A percentile compares a stretch with the other conserved stretches of the same genome.
These are phyloP conservation scores for Sula dactylatra DNA, from an alignment of 2,113 vertebrate species.

Conservation along the genomic window DNA sequence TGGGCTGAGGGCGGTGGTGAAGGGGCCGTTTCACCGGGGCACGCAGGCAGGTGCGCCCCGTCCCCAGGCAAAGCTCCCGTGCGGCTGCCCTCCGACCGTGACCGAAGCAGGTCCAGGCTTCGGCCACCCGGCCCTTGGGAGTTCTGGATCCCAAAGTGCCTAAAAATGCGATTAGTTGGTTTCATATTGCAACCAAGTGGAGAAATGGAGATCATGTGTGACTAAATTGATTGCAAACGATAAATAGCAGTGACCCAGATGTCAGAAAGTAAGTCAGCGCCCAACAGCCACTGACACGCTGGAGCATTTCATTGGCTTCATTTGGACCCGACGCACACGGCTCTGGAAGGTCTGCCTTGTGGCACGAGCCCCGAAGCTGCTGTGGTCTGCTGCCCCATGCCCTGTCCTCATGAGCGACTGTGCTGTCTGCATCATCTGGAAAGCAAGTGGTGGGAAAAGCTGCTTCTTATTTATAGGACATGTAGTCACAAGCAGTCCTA, in stretches of 20 bases:
- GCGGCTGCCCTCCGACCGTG: background rate
- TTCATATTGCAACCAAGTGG: background rate
- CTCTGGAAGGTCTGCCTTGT: background rate
- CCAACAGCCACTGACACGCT: accelerated
- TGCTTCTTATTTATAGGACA: background rate
- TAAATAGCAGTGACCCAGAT: background rate
- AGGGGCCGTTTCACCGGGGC: background rate
- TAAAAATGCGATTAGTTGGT: accelerated
- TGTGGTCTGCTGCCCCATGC: background rate
- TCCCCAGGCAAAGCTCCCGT: background rate
- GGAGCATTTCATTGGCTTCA: background rate
- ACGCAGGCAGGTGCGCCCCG: accelerated
- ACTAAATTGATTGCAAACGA: background rate
- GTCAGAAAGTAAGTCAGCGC: background rate
- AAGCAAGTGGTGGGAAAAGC: background rate
- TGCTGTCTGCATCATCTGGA: accelerated
- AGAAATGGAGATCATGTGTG: background rate
- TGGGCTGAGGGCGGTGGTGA: background rate
- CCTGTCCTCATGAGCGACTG: background rate
- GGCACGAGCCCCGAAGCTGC: background rate
- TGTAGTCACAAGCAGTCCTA: background rate
- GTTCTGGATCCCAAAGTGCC: background rate
- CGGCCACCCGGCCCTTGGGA: accelerated
- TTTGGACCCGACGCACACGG: accelerated
- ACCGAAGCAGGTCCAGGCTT: background rate